These are phyloP conservation scores for Gila robusta DNA, from an alignment of 2,797 vertebrate genomes.

Conservation along the genomic window DNA sequence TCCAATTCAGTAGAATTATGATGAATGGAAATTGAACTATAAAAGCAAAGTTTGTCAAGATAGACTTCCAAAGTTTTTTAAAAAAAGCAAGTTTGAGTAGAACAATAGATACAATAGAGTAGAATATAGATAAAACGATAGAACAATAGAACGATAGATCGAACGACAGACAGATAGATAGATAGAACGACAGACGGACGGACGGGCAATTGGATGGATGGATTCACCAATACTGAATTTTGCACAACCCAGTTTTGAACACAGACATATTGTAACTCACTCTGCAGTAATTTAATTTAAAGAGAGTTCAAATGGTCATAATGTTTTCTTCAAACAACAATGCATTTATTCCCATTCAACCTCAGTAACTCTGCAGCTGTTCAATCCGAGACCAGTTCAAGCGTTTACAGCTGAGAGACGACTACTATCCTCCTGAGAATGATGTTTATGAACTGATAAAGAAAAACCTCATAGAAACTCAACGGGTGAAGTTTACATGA, in stretches of 20 bases:
- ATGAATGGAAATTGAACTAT: not conserved
- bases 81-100: not conserved
- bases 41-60: not conserved
- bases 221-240: not conserved
- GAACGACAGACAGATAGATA: fast-evolving
- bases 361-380: constrained; percentile 54
- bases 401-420: constrained; percentile 67
- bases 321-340: constrained; percentile 80
- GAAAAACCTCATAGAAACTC: constrained; percentile 58
- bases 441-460: constrained; percentile 43
- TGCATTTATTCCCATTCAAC: constrained; percentile 68
- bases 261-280: constrained; percentile 25
- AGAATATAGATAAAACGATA: not conserved
- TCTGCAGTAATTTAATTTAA: constrained; percentile 47
- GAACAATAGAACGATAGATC: fast-evolving
- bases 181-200: not conserved
- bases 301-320: constrained; percentile 75
- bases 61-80: not conserved
- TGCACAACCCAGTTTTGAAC: not conserved
- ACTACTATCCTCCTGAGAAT: constrained; percentile 41
- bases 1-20: not conserved
- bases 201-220: fast-evolving
- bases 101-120: no score
- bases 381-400: constrained; percentile 42
- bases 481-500: constrained; percentile 68